These are phyloP conservation scores for Lepas anatifera DNA, from an alignment of 2,888 invertebrate genomes.

Conservation along the genomic window DNA sequence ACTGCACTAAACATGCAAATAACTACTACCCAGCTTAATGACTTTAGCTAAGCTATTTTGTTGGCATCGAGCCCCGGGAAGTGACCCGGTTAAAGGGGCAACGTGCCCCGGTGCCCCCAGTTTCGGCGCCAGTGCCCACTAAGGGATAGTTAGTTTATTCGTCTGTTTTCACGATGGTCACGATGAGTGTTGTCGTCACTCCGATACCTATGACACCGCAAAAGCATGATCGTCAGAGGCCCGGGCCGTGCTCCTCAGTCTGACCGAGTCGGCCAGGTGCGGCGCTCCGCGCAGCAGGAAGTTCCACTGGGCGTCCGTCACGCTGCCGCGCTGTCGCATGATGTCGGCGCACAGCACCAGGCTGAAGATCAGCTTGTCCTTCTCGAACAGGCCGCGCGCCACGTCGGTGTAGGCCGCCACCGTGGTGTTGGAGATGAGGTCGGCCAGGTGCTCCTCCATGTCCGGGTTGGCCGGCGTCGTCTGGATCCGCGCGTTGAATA, in stretches of 20 bases:
- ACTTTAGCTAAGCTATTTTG: no score
- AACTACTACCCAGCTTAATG: no score
- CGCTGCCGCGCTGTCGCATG: constrained; percentile 34
- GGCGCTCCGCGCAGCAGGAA: constrained; percentile 83
- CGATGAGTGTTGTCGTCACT: no score
- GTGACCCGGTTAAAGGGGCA: no score
- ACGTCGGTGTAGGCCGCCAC: constrained; percentile 45
- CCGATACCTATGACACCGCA: no score
- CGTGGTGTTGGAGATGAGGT: constrained; percentile 38
- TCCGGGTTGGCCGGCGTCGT: constrained; percentile 57
- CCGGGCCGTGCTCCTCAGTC: constrained; percentile 52
- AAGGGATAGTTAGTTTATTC: no score
- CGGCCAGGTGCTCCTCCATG: constrained; percentile 39
- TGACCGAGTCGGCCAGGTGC: constrained; percentile 47
- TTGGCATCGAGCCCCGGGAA: no score
- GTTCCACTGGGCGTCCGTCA: constrained; percentile 60
- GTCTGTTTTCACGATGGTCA: no score
- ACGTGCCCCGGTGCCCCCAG: no score
- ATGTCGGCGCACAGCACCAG: constrained; percentile 25
- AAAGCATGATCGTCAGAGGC: no score
- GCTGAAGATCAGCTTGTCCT: constrained; percentile 28
- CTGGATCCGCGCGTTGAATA: constrained; percentile 55
- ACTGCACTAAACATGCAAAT: no score
- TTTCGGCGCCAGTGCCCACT: no score
- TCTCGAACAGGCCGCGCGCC: constrained; percentile 39